Conservation (phyloP, 2,113 vertebrate genomes). For the Illadopsis cleaveri region DNA sequence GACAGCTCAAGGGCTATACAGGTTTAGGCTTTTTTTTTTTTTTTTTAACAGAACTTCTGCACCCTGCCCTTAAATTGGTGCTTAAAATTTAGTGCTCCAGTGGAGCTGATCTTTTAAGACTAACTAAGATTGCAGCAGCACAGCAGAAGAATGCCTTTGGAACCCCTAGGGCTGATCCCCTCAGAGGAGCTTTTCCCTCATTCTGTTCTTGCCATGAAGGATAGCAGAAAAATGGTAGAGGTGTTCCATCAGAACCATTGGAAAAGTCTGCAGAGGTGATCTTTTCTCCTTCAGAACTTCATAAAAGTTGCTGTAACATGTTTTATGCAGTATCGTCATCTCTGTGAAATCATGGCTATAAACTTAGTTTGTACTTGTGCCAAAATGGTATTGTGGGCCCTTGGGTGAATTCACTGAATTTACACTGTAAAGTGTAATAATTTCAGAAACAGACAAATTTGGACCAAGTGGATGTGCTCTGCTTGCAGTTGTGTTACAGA, state of each 20-base stretch:
- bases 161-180: neutral
- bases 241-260: neutral
- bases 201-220: neutral
- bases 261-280: neutral
- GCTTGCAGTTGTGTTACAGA: neutral
- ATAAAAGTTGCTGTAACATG: neutral
- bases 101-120: neutral
- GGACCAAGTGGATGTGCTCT: neutral
- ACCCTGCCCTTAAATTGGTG: neutral
- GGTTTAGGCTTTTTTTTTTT: neutral
- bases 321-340: neutral
- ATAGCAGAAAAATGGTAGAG: neutral
- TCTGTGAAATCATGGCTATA: neutral
- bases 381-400: neutral
- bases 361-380: neutral
- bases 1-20: neutral
- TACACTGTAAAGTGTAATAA: neutral
- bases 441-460: neutral
- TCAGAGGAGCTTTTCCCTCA: neutral
- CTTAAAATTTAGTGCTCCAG: neutral
- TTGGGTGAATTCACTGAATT: slow-evolving; percentile 17
- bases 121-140: neutral
- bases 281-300: neutral
- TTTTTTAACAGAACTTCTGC: neutral
- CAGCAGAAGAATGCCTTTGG: neutral